Percentiles rank a stretch among this genome's conserved stretches.
Evolutionary conservation across 2,797 vertebrate species (phyloP).

Genomic region (Brotula barbata): DNA sequence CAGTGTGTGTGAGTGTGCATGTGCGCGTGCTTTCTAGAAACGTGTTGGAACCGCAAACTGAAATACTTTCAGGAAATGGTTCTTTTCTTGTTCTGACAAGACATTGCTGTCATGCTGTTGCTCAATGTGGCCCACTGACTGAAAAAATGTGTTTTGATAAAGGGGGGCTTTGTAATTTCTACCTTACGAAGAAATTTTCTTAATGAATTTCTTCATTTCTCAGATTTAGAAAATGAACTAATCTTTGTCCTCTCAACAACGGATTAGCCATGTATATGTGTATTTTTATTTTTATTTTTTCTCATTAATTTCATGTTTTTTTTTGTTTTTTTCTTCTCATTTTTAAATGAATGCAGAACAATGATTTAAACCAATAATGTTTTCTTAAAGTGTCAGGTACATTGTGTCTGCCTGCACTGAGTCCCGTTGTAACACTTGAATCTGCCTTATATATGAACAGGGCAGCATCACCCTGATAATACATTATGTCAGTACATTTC

Average conservation of each 20-base stretch:
- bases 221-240: too few species aligned
- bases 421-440: background rate
- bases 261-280: too few species aligned
- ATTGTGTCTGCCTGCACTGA: constrained; percentile 22
- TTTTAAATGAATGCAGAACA: constrained; percentile 8
- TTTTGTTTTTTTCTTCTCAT: constrained; percentile 7
- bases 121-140: constrained; percentile 10
- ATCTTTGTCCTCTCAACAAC: too few species aligned
- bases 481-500: too few species aligned
- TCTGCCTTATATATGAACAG: too few species aligned
- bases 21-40: background rate
- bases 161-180: too few species aligned
- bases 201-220: too few species aligned
- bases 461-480: too few species aligned
- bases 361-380: background rate
- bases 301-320: background rate
- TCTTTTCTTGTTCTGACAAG: constrained; percentile 43
- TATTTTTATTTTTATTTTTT: background rate
- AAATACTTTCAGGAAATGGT: constrained; percentile 57
- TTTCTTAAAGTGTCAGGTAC: background rate
- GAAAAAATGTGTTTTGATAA: background rate
- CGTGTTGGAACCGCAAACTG: constrained; percentile 26
- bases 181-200: too few species aligned
- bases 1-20: too few species aligned
- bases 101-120: constrained; percentile 9